phyloP scores from a whole-genome alignment of 2,888 invertebrate genomes.

The Scrobipalpa costella region DNA sequence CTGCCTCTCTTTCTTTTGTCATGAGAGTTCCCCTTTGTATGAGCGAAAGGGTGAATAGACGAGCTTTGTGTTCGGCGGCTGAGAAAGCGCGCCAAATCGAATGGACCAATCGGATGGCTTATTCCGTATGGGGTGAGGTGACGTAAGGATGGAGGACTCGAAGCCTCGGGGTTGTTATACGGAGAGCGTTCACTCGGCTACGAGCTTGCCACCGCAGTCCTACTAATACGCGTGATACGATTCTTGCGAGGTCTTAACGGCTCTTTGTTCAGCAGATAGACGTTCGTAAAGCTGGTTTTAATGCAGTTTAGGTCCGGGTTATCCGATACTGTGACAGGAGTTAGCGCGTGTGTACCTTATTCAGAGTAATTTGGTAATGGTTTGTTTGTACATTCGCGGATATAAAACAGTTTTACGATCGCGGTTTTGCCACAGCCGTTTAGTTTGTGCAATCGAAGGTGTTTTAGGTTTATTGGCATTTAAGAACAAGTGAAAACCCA shows the following conservation, averaged over 20 bases:
- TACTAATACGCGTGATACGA: conserved; percentile 55
- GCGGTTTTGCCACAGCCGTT: conserved; percentile 71
- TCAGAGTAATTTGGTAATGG: conserved; percentile 68
- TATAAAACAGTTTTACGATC: conserved; percentile 66
- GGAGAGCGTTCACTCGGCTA: conserved; percentile 74
- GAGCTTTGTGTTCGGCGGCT: conserved; percentile 51
- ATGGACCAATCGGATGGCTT: conserved; percentile 57
- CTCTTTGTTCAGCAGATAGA: conserved; percentile 69
- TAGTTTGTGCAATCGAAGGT: conserved; percentile 74
- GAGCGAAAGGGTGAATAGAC: conserved; percentile 51
- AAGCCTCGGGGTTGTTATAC: conserved; percentile 73
- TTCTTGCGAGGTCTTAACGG: conserved; percentile 60
- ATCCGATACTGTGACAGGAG: conserved; percentile 59
- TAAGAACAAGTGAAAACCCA: conserved; percentile 70
- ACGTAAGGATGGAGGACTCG: conserved; percentile 67
- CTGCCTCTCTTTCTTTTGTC: conserved; percentile 58
- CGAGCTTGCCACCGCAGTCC: conserved; percentile 64
- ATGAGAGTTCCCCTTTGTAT: conserved; percentile 44
- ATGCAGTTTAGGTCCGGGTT: conserved; percentile 61
- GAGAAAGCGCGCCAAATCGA: conserved; percentile 78
- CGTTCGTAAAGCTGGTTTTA: conserved; percentile 64
- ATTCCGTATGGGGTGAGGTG: conserved; percentile 76
- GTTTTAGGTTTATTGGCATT: conserved; percentile 74
- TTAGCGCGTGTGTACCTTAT: conserved; percentile 73
- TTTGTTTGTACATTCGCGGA: conserved; percentile 57